Base-by-base conservation (phyloP, 2,797 vertebrate genomes). In the Ctenopoma multispine region DNA sequence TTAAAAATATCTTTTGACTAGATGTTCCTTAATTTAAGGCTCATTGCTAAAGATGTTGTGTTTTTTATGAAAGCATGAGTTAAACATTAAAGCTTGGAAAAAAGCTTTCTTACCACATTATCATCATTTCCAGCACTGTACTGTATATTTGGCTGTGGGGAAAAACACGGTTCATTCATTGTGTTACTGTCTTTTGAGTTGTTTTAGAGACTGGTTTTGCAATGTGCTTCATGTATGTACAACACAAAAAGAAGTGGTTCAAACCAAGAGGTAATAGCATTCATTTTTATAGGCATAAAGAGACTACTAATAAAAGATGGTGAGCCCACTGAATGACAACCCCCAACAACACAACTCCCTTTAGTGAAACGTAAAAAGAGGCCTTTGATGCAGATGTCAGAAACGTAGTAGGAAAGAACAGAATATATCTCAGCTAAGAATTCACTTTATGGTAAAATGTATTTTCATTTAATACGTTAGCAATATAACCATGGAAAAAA, bases 171-270 rank as follows among this genome's bases (percentile, higher is more conserved):
- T 36, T 41, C 20, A 70, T 41, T 57, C 20, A 48, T 62, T 75
- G 50, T 75, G 53, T 21, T 59, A 21, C 48, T 50, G n/a, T 63
- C 17, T 49, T 20, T 55, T 54, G 21, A 59, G 48, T 53, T 54
- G 15, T 1, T 29, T 29, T 29, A 0, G 17, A 63, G 20, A 11
- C 31, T 23, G 34, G 63, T 41, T 57, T 38, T 29, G 34, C 36
- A 24, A 1, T 50, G 59, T 40, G 9, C 14, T 13, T 20, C 20
- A 54, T 58, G 31, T 36, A 38, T 24, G 46, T 4, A 24, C 20
- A 58, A n/a, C 44, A 67, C 54, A 66, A 69, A 67, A 36, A 5
- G 12, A 61, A 44, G 46, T 29, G 27, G 5, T 15, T 65, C 57
- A n/a, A 57, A 5, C 23, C 2, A 7, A 23, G 20, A 43, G 38